These are phyloP conservation scores for Melipona beecheii DNA, from an alignment of 2,888 invertebrate genomes.

Conservation along the genomic window DNA sequence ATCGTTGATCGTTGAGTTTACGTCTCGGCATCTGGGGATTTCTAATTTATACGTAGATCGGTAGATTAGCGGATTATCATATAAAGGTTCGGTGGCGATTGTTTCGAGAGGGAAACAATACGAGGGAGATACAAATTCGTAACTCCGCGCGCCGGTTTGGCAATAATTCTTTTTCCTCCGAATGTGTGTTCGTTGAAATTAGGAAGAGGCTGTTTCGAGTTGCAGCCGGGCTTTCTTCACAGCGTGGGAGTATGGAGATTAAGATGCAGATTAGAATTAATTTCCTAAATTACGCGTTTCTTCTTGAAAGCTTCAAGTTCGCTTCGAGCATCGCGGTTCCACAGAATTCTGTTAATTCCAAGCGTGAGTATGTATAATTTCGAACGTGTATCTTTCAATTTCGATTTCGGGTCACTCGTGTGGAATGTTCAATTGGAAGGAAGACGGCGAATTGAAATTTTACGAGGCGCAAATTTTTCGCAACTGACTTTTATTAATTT, in stretches of 20 bases:
- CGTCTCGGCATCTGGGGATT: neutral
- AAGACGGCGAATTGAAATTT: too few relatives aligned
- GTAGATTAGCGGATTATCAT: neutral
- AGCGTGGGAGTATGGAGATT: neutral
- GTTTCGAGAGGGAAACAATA: constrained; percentile 14
- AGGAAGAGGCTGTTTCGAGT: neutral
- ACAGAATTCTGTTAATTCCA: too few relatives aligned
- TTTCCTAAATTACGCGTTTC: neutral
- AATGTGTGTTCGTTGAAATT: constrained; percentile 2
- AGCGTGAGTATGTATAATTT: too few relatives aligned
- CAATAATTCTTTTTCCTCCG: neutral
- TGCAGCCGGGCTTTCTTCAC: neutral
- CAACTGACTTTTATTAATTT: too few relatives aligned
- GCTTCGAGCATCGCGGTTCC: neutral
- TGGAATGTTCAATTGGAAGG: too few relatives aligned
- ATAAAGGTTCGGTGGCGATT: constrained; percentile 11
- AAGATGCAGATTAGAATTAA: neutral
- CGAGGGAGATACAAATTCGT: constrained; percentile 3
- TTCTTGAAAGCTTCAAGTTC: neutral
- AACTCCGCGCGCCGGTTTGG: neutral
- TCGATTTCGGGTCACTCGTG: too few relatives aligned
- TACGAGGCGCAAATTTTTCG: too few relatives aligned
- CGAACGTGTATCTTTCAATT: too few relatives aligned
- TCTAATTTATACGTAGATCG: constrained; percentile 25
- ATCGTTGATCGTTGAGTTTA: constrained; percentile 24